These are phyloP conservation scores for Prorops nasuta DNA, from an alignment of 1,140 invertebrate species.

Conservation along the genomic window DNA sequence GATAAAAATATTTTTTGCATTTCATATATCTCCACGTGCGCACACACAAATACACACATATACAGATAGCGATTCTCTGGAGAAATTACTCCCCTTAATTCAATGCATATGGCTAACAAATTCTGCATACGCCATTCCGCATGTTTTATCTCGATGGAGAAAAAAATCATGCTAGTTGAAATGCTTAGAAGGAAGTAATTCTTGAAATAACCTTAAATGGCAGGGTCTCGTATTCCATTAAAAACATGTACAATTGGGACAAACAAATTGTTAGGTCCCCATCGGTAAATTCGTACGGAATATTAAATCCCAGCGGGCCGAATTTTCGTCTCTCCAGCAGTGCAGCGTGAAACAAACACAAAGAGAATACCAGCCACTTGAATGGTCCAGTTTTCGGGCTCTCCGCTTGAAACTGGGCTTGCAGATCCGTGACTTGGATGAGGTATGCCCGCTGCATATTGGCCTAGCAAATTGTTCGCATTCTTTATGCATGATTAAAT, in stretches of 20 bases:
- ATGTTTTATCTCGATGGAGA: no score
- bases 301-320: conserved; percentile 74
- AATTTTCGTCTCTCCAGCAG: conserved; percentile 71
- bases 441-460: conserved; percentile 66
- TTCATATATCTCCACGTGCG: no score
- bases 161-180: no score
- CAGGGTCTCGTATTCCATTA: conserved; percentile 63
- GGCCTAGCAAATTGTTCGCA: conserved; percentile 49
- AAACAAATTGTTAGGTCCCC: conserved; percentile 73
- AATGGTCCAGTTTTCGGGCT: conserved; percentile 59
- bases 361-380: conserved; percentile 66
- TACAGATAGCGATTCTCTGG: no score
- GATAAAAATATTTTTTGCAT: no score
- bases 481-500: not conserved
- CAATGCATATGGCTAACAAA: no score
- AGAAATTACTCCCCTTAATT: no score
- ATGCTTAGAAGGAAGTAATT: not conserved
- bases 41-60: no score
- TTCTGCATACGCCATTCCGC: no score
- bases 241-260: conserved; percentile 68
- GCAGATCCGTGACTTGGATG: conserved; percentile 55
- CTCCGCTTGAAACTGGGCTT: conserved; percentile 59
- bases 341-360: conserved; percentile 72
- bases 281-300: conserved; percentile 75
- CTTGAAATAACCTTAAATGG: conserved; percentile 61